A percentile compares a stretch with the other conserved stretches of the same genome.
Evolutionary conservation across 2,113 vertebrate genomes (phyloP).

Genomic region (Psammodynastes pulverulentus): DNA sequence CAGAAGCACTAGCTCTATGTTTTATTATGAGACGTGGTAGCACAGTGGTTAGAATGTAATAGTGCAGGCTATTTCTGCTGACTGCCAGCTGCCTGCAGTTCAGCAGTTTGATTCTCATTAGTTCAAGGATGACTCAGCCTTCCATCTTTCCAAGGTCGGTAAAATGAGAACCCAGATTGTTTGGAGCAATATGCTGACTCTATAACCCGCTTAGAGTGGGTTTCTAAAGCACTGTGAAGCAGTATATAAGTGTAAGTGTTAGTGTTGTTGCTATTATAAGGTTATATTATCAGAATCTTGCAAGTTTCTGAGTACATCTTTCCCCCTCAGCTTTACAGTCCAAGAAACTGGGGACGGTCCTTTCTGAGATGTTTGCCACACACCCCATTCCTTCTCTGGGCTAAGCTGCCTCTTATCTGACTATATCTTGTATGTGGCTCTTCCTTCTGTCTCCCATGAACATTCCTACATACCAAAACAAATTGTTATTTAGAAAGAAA

Average conservation of each 20-base stretch:
- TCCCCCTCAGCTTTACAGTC: background rate
- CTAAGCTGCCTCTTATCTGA: background rate
- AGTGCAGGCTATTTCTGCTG: too few species aligned
- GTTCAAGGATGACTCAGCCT: too few species aligned
- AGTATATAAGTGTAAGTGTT: too few species aligned
- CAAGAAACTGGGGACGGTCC: background rate
- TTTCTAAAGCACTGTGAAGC: too few species aligned
- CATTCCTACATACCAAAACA: background rate
- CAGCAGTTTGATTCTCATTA: too few species aligned
- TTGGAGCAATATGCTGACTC: too few species aligned
- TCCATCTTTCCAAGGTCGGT: too few species aligned
- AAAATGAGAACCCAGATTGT: too few species aligned
- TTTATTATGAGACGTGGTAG: background rate
- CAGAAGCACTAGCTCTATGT: background rate
- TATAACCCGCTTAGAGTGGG: too few species aligned
- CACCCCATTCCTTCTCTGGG: background rate
- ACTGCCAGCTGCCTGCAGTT: too few species aligned
- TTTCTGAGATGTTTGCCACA: background rate
- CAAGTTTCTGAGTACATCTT: background rate
- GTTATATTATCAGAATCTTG: background rate
- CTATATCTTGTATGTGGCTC: background rate
- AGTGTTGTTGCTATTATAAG: background rate
- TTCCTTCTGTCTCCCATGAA: background rate
- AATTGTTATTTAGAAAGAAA: background rate
- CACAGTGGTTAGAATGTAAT: too few species aligned